Evolutionary conservation across 2,888 invertebrate species (phyloP).

Genomic region (Himalopsyche anomala): DNA sequence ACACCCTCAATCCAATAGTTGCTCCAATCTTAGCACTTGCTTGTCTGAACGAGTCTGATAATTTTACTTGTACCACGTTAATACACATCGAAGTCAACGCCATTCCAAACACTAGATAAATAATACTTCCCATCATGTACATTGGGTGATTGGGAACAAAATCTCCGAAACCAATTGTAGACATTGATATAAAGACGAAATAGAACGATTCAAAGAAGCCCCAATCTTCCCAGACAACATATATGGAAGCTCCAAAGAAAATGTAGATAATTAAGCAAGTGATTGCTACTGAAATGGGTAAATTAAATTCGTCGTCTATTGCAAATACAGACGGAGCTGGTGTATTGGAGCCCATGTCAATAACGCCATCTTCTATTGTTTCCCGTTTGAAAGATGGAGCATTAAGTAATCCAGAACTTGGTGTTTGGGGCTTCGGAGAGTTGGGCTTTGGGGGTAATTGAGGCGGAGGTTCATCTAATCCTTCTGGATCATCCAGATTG

Average conservation of each 20-base stretch:
- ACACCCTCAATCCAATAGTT: conserved; percentile 86
- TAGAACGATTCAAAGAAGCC: conserved; percentile 96
- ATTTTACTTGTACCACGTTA: conserved; percentile 92
- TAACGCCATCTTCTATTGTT: conserved; percentile 67
- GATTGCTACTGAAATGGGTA: conserved; percentile 94
- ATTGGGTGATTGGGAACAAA: conserved; percentile 91
- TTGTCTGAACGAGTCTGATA: conserved; percentile 88
- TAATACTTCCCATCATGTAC: conserved; percentile 93
- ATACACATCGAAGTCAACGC: conserved; percentile 98
- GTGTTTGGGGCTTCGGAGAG: conserved; percentile 66
- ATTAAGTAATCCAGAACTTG: conserved; percentile 66
- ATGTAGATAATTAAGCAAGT: conserved; percentile 90
- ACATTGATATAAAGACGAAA: conserved; percentile 97
- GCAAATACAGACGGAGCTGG: conserved; percentile 87
- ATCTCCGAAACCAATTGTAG: conserved; percentile 98
- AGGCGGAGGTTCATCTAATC: conserved; percentile 73
- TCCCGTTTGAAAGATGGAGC: conserved; percentile 69
- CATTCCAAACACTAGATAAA: conserved; percentile 95
- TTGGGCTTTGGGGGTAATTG: conserved; percentile 67
- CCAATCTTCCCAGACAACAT: conserved; percentile 89
- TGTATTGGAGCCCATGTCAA: conserved; percentile 77
- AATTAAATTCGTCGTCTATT: conserved; percentile 95
- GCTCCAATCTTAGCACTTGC: conserved; percentile 91
- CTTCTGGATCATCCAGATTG: conserved; percentile 76
- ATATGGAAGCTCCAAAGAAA: conserved; percentile 89